phyloP scores from a whole-genome alignment of 2,113 vertebrate species.

The Tachysurus fulvidraco region DNA sequence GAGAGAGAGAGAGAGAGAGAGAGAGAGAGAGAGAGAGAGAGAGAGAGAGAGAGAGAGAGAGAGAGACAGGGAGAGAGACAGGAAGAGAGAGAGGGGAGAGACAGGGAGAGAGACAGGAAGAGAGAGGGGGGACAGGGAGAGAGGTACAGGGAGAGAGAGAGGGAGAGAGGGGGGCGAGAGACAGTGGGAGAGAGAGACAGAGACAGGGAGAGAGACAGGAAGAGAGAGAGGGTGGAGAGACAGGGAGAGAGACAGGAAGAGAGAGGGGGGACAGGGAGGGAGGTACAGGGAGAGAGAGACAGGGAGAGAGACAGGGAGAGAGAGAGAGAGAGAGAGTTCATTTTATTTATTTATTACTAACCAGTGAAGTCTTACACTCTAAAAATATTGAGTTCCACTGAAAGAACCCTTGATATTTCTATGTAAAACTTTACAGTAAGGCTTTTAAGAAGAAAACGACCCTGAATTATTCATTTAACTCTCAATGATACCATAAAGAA shows the following conservation, averaged over 20 bases:
- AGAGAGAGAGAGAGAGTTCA: too few species aligned
- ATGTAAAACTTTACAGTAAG: background rate
- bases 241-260: constrained; percentile 49
- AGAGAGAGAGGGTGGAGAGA: constrained; percentile 74
- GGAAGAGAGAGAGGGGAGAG: too few species aligned
- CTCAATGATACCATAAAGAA: background rate
- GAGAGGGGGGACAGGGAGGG: constrained; percentile 44
- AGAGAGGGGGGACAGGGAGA: too few species aligned
- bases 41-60: background rate
- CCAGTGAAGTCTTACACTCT: background rate
- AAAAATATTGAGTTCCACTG: background rate
- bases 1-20: constrained; percentile 57
- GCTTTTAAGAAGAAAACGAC: background rate
- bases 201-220: too few species aligned
- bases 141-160: background rate
- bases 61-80: background rate
- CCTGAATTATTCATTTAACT: background rate
- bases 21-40: background rate
- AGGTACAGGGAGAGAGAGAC: background rate
- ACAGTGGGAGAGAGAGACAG: too few species aligned
- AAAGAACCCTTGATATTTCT: background rate
- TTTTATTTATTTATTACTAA: background rate
- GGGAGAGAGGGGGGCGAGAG: background rate
- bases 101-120: too few species aligned
- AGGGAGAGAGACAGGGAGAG: background rate